Evolutionary conservation across 2,888 invertebrate genomes (phyloP).

Genomic region (Zygogramma bicolorata): DNA sequence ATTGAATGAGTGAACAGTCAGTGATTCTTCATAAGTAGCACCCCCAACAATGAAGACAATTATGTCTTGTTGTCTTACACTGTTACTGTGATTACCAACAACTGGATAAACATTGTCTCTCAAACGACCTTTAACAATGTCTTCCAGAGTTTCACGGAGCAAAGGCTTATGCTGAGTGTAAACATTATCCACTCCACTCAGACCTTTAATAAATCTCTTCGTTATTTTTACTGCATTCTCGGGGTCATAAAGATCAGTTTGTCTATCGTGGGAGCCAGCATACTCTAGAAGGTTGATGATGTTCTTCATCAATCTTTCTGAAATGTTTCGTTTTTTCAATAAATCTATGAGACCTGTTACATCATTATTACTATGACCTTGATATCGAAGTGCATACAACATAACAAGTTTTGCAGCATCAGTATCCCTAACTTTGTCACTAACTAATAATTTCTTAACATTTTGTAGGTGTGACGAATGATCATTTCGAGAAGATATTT

Average conservation of each 20-base stretch:
- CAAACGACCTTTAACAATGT: conserved; percentile 90
- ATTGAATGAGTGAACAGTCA: conserved; percentile 85
- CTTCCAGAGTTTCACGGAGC: conserved; percentile 89
- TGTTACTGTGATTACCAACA: conserved; percentile 74
- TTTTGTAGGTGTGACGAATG: conserved; percentile 83
- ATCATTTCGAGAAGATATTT: conserved; percentile 89
- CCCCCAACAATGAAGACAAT: conserved; percentile 97
- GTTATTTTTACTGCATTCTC: conserved; percentile 90
- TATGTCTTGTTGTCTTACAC: conserved; percentile 87
- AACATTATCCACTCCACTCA: conserved; percentile 98
- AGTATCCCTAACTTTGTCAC: conserved; percentile 76
- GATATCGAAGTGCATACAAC: conserved; percentile 93
- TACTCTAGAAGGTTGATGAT: conserved; percentile 82
- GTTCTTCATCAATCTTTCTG: conserved; percentile 72
- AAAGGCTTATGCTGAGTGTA: conserved; percentile 99
- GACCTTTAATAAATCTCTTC: conserved; percentile 87
- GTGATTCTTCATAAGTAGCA: conserved; percentile 94
- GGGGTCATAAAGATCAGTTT: conserved; percentile 86
- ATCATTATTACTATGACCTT: conserved; percentile 88
- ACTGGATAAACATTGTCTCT: conserved; percentile 88
- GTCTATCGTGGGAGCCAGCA: conserved; percentile 84
- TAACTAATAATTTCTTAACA: conserved; percentile 82
- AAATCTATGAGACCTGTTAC: conserved; percentile 81
- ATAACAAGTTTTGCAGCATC: conserved; percentile 92
- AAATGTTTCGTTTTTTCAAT: conserved; percentile 78